Percentiles rank a stretch among this genome's conserved stretches.
Evolutionary conservation across 53 echinoderm and acorn worm genomes (phyloP).

Genomic region (Astropecten irregularis): DNA sequence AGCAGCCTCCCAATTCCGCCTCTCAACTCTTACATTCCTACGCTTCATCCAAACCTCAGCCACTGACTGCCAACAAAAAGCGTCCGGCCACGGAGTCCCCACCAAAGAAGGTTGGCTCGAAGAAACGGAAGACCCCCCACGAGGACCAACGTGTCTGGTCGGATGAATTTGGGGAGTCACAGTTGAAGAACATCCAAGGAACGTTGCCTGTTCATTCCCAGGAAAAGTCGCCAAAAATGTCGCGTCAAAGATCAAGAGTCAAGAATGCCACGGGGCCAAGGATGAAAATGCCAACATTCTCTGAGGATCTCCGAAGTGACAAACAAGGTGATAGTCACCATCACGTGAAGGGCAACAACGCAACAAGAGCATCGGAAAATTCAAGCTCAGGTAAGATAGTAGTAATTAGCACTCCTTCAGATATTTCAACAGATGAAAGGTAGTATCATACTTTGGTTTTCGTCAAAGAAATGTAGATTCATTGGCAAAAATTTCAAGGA

Average conservation of each 20-base stretch:
- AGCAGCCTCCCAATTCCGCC: background rate
- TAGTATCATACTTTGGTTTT: too few relatives aligned
- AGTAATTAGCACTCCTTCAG: too few relatives aligned
- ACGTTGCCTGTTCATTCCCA: background rate
- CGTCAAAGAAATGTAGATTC: too few relatives aligned
- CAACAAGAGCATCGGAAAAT: too few relatives aligned
- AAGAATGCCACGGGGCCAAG: constrained; percentile 57
- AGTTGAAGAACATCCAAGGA: too few relatives aligned
- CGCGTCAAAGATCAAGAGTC: constrained; percentile 16
- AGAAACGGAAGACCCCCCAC: constrained; percentile 62
- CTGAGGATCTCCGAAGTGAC: background rate
- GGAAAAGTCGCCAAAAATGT: background rate
- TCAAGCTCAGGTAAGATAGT: too few relatives aligned
- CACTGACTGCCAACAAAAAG: too few relatives aligned
- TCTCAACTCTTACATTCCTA: background rate
- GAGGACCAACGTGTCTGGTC: constrained; percentile 60
- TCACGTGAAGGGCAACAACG: too few relatives aligned
- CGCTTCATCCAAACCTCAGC: background rate
- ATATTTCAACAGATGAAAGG: too few relatives aligned
- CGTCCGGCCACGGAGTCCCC: background rate
- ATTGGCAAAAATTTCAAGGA: too few relatives aligned
- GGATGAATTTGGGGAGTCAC: constrained; percentile 63
- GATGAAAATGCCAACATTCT: constrained; percentile 31
- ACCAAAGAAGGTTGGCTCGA: constrained; percentile 1
- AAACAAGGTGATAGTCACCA: background rate